These are phyloP conservation scores for Scortum barcoo DNA, from an alignment of 2,113 vertebrate genomes.

Conservation along the genomic window DNA sequence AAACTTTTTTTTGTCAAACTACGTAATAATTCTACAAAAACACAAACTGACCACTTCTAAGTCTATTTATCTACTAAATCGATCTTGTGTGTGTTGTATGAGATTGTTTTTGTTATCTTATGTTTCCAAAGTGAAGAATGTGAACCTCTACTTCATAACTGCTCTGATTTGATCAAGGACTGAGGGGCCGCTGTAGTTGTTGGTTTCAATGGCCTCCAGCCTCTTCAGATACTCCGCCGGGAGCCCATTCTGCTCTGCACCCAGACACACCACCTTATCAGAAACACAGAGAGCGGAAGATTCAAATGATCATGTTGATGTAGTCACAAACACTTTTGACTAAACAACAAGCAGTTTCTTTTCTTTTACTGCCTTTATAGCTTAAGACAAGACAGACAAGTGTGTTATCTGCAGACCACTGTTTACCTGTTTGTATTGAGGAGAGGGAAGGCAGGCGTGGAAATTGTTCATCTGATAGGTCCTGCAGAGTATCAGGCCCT, in stretches of 20 bases:
- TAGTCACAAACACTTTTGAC: background rate
- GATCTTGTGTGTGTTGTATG: background rate
- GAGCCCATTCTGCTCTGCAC: conserved; percentile 91
- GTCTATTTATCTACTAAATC: background rate
- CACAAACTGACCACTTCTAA: background rate
- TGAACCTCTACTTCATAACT: background rate
- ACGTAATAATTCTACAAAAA: background rate
- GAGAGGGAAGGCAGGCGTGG: conserved; percentile 86
- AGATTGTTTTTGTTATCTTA: background rate
- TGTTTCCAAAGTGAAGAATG: background rate
- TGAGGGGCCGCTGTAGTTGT: conserved; percentile 87
- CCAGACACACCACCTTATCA: conserved; percentile 90
- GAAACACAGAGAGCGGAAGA: background rate
- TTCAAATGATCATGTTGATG: background rate
- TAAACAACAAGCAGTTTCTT: background rate
- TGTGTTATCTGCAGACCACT: background rate
- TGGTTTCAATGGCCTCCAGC: conserved; percentile 89
- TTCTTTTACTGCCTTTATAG: background rate
- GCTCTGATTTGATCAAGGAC: conserved; percentile 72
- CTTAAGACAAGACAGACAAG: background rate
- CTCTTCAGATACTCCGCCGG: conserved; percentile 88
- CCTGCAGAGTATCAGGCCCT: conserved; percentile 86
- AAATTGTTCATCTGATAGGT: conserved; percentile 93
- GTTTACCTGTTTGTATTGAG: conserved; percentile 92
- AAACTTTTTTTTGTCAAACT: too few relatives aligned